Base-by-base conservation (phyloP, 2,113 vertebrate genomes). In the Semnornis frantzii region DNA sequence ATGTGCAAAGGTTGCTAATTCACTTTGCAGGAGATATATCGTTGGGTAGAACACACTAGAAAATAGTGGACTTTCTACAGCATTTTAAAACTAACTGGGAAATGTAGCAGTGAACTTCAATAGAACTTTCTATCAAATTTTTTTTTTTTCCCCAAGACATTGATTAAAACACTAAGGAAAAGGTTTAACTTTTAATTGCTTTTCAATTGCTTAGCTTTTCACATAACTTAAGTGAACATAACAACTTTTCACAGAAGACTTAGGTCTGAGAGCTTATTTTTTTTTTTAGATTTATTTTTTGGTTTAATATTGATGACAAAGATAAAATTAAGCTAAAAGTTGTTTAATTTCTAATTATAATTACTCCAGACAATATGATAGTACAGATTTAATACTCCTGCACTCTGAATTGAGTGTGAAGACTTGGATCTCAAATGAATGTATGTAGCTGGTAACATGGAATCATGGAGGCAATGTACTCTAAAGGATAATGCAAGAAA, bases 1-100 rank as follows among this genome's bases (percentile, higher is more conserved):
- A 63, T 92, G 57, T 62, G 33, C 19, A 75, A 75, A 93, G 15
- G 34, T 81, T 92, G 73, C 21, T 94, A 87, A 87, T 94, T 91
- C 18, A 86, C 58, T 55, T 81, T 23, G 44, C 34, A 72, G 37
- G 30, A 83, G 30, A 42, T 69, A 13, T 25, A 62, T 57, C 16
- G 21, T 72, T 79, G 74, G 65, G 57, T 18, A 91, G 10, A 31
- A n/a, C 31, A 33, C 10, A 78, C 37, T 3, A 70, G 44, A 87
- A 93, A 87, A 75, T 6, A 63, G 7, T 82, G 83, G 30, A 42
- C 31, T 58, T 84, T 82, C 30, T 59, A 55, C 18, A 66, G 15
- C 15, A 46, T 87, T 95, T 90, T 73, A 73, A 87, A 89, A 46
- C 24, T 65, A 85, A 34, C 24, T 74, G 63, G 15, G 44, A 85